A percentile compares a stretch with the other conserved stretches of the same genome.
These are phyloP conservation scores for Heliocidaris tuberculata DNA, from an alignment of 35 echinoderm and acorn worm species.

Conservation along the genomic window DNA sequence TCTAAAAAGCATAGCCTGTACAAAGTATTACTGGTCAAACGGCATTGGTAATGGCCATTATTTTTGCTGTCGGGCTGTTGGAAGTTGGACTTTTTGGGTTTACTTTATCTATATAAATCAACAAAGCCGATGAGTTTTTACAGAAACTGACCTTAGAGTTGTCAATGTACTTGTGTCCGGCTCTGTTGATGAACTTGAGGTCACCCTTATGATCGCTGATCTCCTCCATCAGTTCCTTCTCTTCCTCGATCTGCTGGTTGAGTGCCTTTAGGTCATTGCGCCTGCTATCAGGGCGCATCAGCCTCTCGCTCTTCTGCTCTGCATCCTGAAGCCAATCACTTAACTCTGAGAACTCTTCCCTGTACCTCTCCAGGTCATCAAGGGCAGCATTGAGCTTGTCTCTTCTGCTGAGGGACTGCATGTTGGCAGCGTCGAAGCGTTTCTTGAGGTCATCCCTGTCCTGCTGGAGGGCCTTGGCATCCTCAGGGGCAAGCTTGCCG, in stretches of 20 bases:
- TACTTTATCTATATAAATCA: neutral
- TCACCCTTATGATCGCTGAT: constrained; percentile 95
- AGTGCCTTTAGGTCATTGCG: constrained; percentile 41
- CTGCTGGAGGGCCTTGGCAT: constrained; percentile 58
- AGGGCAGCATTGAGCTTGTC: constrained; percentile 78
- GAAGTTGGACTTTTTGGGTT: too few relatives aligned
- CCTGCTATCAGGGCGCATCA: constrained; percentile 64
- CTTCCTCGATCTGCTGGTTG: constrained; percentile 74
- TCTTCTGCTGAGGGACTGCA: constrained; percentile 73
- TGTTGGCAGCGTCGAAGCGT: constrained; percentile 86
- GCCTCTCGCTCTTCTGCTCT: constrained; percentile 67
- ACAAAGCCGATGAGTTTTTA: neutral
- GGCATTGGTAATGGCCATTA: too few relatives aligned
- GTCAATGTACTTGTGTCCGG: constrained; percentile 91
- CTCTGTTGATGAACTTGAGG: constrained; percentile 93
- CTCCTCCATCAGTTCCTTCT: constrained; percentile 90
- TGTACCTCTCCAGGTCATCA: constrained; percentile 91
- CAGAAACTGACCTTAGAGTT: constrained; percentile 79
- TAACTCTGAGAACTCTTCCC: constrained; percentile 89
- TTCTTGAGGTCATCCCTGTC: constrained; percentile 73
- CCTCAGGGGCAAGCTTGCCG: constrained; percentile 63
- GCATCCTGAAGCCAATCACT: constrained; percentile 82
- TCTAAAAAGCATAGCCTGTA: too few relatives aligned
- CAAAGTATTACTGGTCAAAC: too few relatives aligned
- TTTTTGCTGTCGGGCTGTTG: too few relatives aligned